phyloP scores from a whole-genome alignment of 2,888 invertebrate species.

The Trissonchulus sp. region DNA sequence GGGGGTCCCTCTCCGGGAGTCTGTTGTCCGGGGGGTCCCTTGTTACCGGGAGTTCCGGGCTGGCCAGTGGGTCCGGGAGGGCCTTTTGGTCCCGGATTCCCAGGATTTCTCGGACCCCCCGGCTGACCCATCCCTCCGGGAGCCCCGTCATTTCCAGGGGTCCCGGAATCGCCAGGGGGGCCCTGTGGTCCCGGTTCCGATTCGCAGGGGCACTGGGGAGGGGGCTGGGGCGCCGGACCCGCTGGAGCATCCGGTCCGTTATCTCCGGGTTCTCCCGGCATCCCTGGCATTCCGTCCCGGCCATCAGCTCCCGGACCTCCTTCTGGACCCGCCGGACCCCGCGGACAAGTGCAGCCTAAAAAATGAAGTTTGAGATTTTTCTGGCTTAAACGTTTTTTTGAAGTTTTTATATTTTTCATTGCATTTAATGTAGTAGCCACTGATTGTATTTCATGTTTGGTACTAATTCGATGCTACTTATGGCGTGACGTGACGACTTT shows the following conservation, averaged over 20 bases:
- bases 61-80: slow-evolving; percentile 5
- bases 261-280: slow-evolving; percentile 21
- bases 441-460: too few species aligned
- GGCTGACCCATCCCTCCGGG: neutral
- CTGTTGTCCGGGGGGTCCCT: neutral
- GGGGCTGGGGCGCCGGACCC: neutral
- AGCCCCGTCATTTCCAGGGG: neutral
- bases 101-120: neutral
- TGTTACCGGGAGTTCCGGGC: slow-evolving; percentile 16
- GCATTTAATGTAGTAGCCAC: too few species aligned
- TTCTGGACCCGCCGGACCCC: slow-evolving; percentile 26
- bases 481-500: neutral
- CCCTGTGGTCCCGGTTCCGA: neutral
- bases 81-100: slow-evolving; percentile 19
- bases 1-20: neutral
- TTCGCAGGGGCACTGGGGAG: neutral
- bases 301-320: slow-evolving; percentile 26
- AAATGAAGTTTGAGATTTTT: too few species aligned
- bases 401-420: too few species aligned
- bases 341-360: slow-evolving; percentile 25
- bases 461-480: too few species aligned
- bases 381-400: too few species aligned
- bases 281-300: slow-evolving; percentile 13
- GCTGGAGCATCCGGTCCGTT: slow-evolving; percentile 7
- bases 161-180: neutral